Evolutionary conservation across 2,888 invertebrate species (phyloP).

Genomic region (Caenorhabditis auriculariae): DNA sequence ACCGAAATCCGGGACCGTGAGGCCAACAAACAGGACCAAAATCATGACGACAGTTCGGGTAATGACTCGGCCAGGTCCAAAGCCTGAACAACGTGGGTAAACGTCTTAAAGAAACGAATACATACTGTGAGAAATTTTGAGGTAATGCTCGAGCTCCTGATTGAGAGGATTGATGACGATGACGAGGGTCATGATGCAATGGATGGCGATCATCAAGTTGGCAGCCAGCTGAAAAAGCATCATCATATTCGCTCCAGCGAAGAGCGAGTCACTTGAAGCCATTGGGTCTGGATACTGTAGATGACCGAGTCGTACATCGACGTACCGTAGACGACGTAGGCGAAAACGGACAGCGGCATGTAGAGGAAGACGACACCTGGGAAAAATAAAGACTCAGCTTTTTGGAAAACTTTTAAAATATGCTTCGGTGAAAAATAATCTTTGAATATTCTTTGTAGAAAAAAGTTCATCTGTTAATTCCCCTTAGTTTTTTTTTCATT

Average conservation of each 20-base stretch:
- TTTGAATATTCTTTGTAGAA: conserved; percentile 1
- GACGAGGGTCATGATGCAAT: conserved; percentile 60
- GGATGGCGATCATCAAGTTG: conserved; percentile 61
- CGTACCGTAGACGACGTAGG: conserved; percentile 59
- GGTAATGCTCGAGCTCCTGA: conserved; percentile 58
- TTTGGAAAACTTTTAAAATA: background rate
- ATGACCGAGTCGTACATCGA: conserved; percentile 54
- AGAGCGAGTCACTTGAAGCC: conserved; percentile 37
- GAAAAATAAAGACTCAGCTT: conserved; percentile 3
- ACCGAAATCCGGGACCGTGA: conserved; percentile 56
- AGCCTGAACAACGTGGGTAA: too few species aligned
- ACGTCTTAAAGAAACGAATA: background rate
- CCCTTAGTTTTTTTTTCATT: background rate
- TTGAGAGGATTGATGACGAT: conserved; percentile 60
- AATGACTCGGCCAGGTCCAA: conserved; percentile 50
- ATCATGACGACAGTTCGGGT: conserved; percentile 47
- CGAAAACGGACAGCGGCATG: conserved; percentile 57
- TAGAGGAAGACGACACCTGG: conserved; percentile 55
- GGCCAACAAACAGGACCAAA: conserved; percentile 49
- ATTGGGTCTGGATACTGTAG: conserved; percentile 48
- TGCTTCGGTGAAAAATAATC: background rate
- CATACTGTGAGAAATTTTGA: conserved; percentile 51
- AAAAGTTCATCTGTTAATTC: background rate
- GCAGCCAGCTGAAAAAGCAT: conserved; percentile 38
- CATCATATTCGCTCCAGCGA: background rate